Conservation (phyloP, 1,140 invertebrate species). For the Cydia fagiglandana region DNA sequence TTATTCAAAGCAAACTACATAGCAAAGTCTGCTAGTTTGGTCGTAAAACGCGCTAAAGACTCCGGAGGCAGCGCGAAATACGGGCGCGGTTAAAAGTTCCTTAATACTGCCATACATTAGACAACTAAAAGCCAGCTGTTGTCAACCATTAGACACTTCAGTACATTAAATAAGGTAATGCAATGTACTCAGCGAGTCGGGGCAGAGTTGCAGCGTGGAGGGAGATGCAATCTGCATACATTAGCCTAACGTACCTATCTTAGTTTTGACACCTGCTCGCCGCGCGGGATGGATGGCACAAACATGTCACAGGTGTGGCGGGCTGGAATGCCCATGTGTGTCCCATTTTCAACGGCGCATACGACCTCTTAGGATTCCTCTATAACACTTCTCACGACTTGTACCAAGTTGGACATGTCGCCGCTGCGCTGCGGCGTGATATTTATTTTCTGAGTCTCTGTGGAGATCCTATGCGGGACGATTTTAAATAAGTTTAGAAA, state of each 20-base stretch:
- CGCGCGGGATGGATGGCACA: conserved; percentile 62
- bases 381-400: conserved; percentile 29
- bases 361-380: neutral
- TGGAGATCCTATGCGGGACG: conserved; percentile 40
- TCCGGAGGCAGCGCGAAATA: conserved; percentile 13
- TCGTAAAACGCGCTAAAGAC: conserved; percentile 15
- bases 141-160: conserved; percentile 30
- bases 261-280: conserved; percentile 76
- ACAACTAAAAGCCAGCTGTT: conserved; percentile 45
- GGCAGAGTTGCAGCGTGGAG: conserved; percentile 46
- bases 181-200: conserved; percentile 43
- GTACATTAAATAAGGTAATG: conserved; percentile 53
- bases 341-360: neutral
- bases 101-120: conserved; percentile 35
- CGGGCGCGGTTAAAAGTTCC: conserved; percentile 28
- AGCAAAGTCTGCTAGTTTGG: neutral
- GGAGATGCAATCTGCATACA: conserved; percentile 76
- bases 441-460: conserved; percentile 42
- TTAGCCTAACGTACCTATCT: conserved; percentile 72
- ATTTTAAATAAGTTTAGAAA: conserved; percentile 51
- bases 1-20: conserved; percentile 5
- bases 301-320: conserved; percentile 66
- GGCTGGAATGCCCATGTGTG: neutral
- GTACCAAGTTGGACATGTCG: conserved; percentile 47
- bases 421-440: conserved; percentile 32